Base-by-base conservation (phyloP, 2,888 invertebrate genomes). In the Apotomis turbidana region DNA sequence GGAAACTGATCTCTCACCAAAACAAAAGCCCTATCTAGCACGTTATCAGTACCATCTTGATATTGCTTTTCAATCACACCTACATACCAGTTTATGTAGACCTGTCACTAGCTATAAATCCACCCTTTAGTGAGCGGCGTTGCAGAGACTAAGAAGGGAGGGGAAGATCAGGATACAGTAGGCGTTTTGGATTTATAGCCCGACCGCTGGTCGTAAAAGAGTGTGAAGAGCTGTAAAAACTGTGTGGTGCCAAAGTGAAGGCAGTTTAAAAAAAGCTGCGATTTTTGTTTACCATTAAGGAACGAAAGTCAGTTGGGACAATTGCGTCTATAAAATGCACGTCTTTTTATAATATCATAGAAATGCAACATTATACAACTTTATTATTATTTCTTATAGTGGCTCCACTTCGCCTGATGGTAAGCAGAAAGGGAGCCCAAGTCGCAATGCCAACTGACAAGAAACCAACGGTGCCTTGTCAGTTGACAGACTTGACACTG, bases 191-290 rank as follows among this genome's bases (percentile, higher is more conserved):
- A 71, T 71, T 71, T 71, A 71, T 71, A 61, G 67, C 71, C 61
- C 71, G 57, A 71, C 67, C 62, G 71, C 67, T 51, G 67, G 27
- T 67, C 67, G 71, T 71, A 71, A 71, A 71, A 71, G 71, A 68
- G 71, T 71, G 71, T 62, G 71, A 71, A 71, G 71, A 57, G 71
- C 71, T 71, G 71, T 71, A 71, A 71, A 71, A 68, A 71, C 71
- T 71, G 67, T 67, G 66, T 44, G 66, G 67, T 68, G 71, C 67
- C 61, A 68, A 61, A 58, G 41, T 5, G 54, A 61, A 44, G 9
- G 15, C 55, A 15, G n/a, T 55, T 44, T 9, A 49, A 0, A n/a
- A n/a, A 62, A 57, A 55, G 67, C 15, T 67, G 67, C 57, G 12
- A 38, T 49, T 9, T 51, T 27, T 27, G 27, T 27, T 27, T 27